phyloP scores from a whole-genome alignment of 1,140 invertebrate genomes.

The Sycophila sp. region DNA sequence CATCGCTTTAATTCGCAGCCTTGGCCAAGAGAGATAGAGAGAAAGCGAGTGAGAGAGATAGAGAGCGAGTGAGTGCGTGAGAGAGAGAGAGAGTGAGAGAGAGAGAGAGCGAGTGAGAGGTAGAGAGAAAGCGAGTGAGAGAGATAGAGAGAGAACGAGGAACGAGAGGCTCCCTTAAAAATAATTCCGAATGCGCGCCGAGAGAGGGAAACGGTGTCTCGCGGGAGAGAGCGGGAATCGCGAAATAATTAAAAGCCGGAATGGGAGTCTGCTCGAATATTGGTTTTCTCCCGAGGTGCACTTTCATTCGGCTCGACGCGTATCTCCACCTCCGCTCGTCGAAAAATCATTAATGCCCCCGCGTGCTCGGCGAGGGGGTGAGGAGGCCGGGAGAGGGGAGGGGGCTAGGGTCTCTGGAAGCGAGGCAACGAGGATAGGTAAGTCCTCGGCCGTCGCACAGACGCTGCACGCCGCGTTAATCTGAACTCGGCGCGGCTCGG shows the following conservation, averaged over 20 bases:
- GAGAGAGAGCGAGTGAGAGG: not conserved
- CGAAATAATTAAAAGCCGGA: slow-evolving; percentile 34
- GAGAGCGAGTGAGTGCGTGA: not conserved
- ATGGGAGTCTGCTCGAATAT: slow-evolving; percentile 32
- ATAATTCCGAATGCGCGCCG: no score
- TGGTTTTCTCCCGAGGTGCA: slow-evolving; percentile 18
- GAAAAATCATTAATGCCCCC: slow-evolving; percentile 32
- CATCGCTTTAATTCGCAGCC: slow-evolving; percentile 6
- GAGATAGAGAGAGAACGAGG: not conserved
- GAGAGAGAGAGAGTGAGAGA: slow-evolving; percentile 4
- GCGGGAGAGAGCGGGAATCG: slow-evolving; percentile 21
- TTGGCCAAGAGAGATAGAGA: no score
- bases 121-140: not conserved
- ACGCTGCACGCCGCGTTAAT: not conserved
- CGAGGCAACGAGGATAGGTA: no score
- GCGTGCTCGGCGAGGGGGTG: not conserved
- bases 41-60: not conserved
- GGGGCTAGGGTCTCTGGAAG: no score
- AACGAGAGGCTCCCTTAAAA: no score
- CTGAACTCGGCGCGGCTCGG: not conserved
- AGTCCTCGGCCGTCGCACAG: no score
- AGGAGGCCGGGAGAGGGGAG: not conserved
- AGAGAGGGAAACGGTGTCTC: not conserved
- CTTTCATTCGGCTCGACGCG: slow-evolving; percentile 15
- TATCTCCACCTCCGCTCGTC: not conserved